These are phyloP conservation scores for Sorex araneus DNA, from an alignment of 2,113 vertebrate species.

Conservation along the genomic window DNA sequence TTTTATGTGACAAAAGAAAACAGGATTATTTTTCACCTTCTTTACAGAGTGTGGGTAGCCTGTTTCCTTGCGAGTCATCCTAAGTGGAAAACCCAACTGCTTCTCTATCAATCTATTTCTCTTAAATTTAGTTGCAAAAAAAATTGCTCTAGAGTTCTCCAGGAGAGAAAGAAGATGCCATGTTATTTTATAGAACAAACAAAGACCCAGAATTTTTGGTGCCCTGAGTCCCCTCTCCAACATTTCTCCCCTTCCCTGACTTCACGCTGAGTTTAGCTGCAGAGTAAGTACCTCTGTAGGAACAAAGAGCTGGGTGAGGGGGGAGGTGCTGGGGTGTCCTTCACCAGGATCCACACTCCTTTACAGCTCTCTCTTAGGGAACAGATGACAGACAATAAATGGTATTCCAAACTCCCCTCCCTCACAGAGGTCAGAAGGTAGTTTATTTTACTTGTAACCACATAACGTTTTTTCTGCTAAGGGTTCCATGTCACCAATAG, in stretches of 20 bases:
- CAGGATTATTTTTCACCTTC: neutral
- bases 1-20: neutral
- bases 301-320: neutral
- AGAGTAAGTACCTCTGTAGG: rapidly evolving
- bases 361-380: neutral
- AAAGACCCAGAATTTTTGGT: neutral
- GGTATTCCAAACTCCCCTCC: neutral
- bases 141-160: neutral
- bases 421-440: neutral
- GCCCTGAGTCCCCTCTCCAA: neutral
- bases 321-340: neutral
- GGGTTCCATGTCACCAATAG: neutral
- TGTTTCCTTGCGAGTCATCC: neutral
- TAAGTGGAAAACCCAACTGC: neutral
- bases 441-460: neutral
- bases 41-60: neutral
- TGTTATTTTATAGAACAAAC: neutral
- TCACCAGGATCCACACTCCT: neutral
- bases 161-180: neutral
- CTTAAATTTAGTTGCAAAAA: neutral
- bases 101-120: neutral
- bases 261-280: neutral
- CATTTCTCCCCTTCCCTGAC: too few species aligned
- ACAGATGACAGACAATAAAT: neutral
- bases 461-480: too few species aligned